Percentiles rank a stretch among this genome's conserved stretches.
These are phyloP conservation scores for Apodemia hepburni DNA, from an alignment of 2,888 invertebrate genomes.

Conservation along the genomic window DNA sequence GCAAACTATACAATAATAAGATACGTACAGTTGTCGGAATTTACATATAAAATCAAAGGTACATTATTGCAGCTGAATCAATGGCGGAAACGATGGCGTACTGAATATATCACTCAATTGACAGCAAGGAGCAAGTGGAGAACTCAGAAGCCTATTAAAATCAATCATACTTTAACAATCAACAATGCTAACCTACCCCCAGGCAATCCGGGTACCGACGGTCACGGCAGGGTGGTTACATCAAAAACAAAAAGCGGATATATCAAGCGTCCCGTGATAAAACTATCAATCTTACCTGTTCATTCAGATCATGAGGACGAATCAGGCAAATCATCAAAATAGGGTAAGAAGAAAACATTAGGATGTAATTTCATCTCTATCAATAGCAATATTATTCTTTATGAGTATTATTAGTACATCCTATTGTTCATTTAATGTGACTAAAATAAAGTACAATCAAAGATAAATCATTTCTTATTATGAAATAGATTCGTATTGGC, in stretches of 20 bases:
- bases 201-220: conserved; percentile 11
- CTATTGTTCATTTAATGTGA: background rate
- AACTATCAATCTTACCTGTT: no score
- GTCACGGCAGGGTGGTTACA: background rate
- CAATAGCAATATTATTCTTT: no score
- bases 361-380: no score
- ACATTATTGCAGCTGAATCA: background rate
- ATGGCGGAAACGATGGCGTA: conserved; percentile 13
- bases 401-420: background rate
- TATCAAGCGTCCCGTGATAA: background rate
- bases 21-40: background rate
- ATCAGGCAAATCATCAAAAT: no score
- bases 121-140: conserved; percentile 16
- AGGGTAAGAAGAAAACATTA: no score
- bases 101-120: conserved; percentile 15
- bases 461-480: conserved; percentile 21
- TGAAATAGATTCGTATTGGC: conserved; percentile 23
- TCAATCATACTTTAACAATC: conserved; percentile 15
- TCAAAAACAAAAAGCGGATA: conserved; percentile 5
- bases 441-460: conserved; percentile 16
- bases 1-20: background rate
- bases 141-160: conserved; percentile 12
- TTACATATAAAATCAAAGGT: background rate
- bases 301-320: no score
- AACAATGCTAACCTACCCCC: conserved; percentile 4